Base-by-base conservation (phyloP, 2,888 invertebrate species). In the Amitus sp. region DNA sequence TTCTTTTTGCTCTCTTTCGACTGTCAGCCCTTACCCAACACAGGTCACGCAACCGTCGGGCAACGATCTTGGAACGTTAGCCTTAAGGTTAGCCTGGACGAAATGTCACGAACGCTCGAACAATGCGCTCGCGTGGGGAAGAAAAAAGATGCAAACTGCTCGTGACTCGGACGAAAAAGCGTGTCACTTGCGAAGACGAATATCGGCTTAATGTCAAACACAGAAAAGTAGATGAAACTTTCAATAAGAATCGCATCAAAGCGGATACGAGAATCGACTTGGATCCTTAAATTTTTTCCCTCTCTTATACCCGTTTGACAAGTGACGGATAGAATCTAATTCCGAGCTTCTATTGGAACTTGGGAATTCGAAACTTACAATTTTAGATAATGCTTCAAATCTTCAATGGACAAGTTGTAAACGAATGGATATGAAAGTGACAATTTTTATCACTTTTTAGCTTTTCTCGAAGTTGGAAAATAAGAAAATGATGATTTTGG, bases 51-150 rank as follows among this genome's bases (percentile, higher is more conserved):
- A 72, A 75, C 62, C 66, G 66, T 50, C 64, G 61, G 69, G 47
- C 64, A 63, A 67, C 73, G 68, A 73, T 73, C 73, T 69, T 63
- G 68, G 62, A 65, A 62, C 69, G 60, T 61, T 58, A 72, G 70
- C 67, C 67, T 72, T 73, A 71, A 74, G 73, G 73, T 69, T 71
- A 62, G 65, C 48, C 67, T 67, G 72, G 67, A 72, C 66, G 71
- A 75, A 73, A 73, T 74, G 75, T 75, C 76, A 74, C 67, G 75
- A 67, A 62, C 64, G 65, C 12, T 61, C 62, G 68, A 63, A 67
- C 67, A 69, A 67, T 61, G 66, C 43, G 43, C 42, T 18, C 18
- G 42, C 42, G 42, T 20, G 59, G 47, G 50, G 45, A 42, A 28
- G 49, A 49, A 46, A 57, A 47, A 62, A 48, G 56, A 53, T 56